Base-by-base conservation (phyloP, 1,140 invertebrate genomes). In the Drosophila albomicans region DNA sequence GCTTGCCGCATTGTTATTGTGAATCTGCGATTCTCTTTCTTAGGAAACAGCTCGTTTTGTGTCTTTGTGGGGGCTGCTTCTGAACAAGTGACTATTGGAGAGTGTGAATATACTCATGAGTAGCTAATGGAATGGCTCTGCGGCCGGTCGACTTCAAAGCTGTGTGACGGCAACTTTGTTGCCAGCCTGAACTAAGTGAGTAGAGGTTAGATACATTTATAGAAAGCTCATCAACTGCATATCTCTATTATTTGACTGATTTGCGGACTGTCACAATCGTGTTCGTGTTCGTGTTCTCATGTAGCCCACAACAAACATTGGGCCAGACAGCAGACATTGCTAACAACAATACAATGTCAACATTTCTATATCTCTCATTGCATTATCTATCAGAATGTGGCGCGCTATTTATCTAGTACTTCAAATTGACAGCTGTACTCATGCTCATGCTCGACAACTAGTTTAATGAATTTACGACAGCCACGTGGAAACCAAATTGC, bases 361-460 rank as follows among this genome's bases (percentile, higher is more conserved):
- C 85, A 87, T 15, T 74, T 80, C 66, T 75, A 82, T 57, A 57
- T 57, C 54, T 57, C 41, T 81, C 80, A 84, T 43, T 43, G 69
- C 66, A 62, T 82, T 87, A 58, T 52, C 58, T 72, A 85, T 80
- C 59, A 71, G 69, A 35, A 67, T 68, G 68, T 51, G 65, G 38
- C 16, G 51, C 75, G 64, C 51, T 88, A 89, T 89, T 89, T 85
- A 71, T 79, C 66, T 62, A 90, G 72, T 81, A 78, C 85, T 90
- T 81, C 77, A 90, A 81, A 75, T 46, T 63, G 78, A 89, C 85
- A 89, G 85, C 85, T 90, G 85, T 88, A 85, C 66, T 38, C 45
- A 57, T 15, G 25, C 48, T 7, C 41, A 30, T 11, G 41, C 32
- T 16, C 1, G 45, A 32, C 54, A 54, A 54, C 16, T 49, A 43